A percentile compares a stretch with the other conserved stretches of the same genome.
Conservation (phyloP, 1,140 invertebrate species). For the Scaptomyza hsui region DNA sequence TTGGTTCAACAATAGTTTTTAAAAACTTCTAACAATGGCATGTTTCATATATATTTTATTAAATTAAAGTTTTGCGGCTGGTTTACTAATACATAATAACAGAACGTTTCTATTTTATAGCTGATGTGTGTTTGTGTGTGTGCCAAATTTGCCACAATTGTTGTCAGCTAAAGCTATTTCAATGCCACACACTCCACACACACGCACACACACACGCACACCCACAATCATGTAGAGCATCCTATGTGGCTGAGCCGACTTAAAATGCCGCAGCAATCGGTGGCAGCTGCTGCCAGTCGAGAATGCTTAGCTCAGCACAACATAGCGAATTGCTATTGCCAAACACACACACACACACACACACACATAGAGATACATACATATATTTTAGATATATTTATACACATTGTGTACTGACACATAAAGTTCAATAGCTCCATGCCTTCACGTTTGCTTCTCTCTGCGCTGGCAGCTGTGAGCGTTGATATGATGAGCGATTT, state of each 20-base stretch:
- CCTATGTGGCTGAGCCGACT: constrained; percentile 56
- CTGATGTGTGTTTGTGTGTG: constrained; percentile 17
- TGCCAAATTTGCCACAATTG: constrained; percentile 63
- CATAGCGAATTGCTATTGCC: constrained; percentile 50
- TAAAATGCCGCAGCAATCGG: constrained; percentile 76
- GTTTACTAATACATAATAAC: constrained; percentile 41
- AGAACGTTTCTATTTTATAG: constrained; percentile 19
- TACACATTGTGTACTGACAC: constrained; percentile 16
- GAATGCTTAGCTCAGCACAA: constrained; percentile 73
- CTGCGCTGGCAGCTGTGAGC: constrained; percentile 49
- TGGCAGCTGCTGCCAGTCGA: constrained; percentile 66
- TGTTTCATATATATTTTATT: constrained; percentile 15
- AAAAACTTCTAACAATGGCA: not conserved
- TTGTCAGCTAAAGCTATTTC: constrained; percentile 53
- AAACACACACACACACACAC: constrained; percentile 26
- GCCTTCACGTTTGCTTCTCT: constrained; percentile 5
- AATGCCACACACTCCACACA: constrained; percentile 40
- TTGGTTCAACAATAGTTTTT: no score
- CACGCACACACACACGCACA: constrained; percentile 14
- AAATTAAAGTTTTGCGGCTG: constrained; percentile 13
- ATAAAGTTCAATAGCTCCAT: constrained; percentile 64
- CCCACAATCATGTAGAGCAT: constrained; percentile 30
- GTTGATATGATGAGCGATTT: constrained; percentile 77
- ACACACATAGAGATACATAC: constrained; percentile 15
- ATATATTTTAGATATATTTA: constrained; percentile 20